phyloP scores from a whole-genome alignment of 2,797 vertebrate species.

The Enteromius afrohamiltoni region DNA sequence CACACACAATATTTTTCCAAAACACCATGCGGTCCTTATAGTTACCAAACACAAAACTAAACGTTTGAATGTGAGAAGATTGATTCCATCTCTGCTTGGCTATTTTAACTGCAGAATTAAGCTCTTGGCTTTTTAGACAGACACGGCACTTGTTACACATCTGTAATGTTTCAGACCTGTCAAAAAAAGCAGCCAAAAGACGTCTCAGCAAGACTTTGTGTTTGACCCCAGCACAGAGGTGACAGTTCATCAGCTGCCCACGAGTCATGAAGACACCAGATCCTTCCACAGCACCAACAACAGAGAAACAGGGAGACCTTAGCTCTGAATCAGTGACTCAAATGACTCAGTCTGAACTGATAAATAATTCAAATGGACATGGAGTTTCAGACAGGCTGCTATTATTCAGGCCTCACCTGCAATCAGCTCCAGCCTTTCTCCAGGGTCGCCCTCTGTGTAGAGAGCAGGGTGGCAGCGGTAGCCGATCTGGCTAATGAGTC shows the following conservation, averaged over 20 bases:
- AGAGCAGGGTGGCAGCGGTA: conserved; percentile 97
- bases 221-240: conserved; percentile 94
- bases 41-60: conserved; percentile 40
- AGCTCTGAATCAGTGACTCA: conserved; percentile 47
- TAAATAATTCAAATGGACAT: conserved; percentile 41
- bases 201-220: conserved; percentile 94
- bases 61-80: conserved; percentile 32
- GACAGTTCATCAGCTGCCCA: conserved; percentile 98
- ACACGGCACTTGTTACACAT: background rate
- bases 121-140: background rate
- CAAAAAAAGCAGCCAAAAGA: conserved; percentile 95
- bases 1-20: conserved; percentile 35
- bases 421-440: conserved; percentile 95
- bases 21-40: conserved; percentile 32
- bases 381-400: conserved; percentile 24
- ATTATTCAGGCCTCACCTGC: conserved; percentile 80
- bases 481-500: conserved; percentile 95
- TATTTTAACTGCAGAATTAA: background rate
- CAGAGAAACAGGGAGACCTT: conserved; percentile 56
- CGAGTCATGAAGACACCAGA: conserved; percentile 95
- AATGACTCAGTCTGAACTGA: conserved; percentile 40
- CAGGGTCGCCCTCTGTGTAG: conserved; percentile 95
- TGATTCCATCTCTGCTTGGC: conserved; percentile 10
- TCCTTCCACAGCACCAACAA: conserved; percentile 74
- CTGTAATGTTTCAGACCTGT: conserved; percentile 80